Evolutionary conservation across 2,888 invertebrate genomes (phyloP).

Genomic region (Dryomyza anilis): DNA sequence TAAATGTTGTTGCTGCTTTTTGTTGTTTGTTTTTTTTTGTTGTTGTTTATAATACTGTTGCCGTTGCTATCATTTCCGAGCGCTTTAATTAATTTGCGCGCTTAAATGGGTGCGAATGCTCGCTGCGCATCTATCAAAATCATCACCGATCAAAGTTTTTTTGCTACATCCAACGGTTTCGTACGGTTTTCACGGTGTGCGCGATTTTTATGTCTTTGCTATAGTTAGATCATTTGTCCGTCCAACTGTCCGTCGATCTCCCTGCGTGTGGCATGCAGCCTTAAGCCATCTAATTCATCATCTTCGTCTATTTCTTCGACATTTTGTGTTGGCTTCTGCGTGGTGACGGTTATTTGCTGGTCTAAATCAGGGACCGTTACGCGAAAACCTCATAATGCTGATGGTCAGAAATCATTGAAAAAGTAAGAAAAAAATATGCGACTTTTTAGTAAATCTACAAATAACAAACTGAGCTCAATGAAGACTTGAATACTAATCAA

Average conservation of each 20-base stretch:
- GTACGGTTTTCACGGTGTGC: not conserved
- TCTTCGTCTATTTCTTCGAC: not conserved
- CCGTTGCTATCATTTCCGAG: not conserved
- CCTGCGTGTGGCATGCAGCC: not conserved
- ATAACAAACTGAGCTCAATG: too few species aligned
- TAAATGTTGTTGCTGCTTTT: not conserved
- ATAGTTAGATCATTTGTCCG: too few species aligned
- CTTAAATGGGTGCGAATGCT: slow-evolving; percentile 23
- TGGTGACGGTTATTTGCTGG: too few species aligned
- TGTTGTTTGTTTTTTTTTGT: not conserved
- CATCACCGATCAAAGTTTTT: not conserved
- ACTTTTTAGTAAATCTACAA: too few species aligned
- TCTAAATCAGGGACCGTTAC: too few species aligned
- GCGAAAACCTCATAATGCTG: too few species aligned
- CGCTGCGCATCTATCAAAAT: slow-evolving; percentile 11
- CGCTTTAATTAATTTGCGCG: slow-evolving; percentile 34
- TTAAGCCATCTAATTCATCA: too few species aligned
- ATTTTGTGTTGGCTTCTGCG: too few species aligned
- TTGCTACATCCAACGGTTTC: not conserved
- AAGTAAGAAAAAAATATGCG: too few species aligned
- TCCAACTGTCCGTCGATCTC: not conserved
- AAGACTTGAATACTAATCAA: too few species aligned
- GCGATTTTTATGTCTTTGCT: too few species aligned
- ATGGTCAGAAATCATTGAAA: too few species aligned
- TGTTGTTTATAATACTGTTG: not conserved